Evolutionary conservation across 2,113 vertebrate species (phyloP).

Genomic region (Platysternon megacephalum): DNA sequence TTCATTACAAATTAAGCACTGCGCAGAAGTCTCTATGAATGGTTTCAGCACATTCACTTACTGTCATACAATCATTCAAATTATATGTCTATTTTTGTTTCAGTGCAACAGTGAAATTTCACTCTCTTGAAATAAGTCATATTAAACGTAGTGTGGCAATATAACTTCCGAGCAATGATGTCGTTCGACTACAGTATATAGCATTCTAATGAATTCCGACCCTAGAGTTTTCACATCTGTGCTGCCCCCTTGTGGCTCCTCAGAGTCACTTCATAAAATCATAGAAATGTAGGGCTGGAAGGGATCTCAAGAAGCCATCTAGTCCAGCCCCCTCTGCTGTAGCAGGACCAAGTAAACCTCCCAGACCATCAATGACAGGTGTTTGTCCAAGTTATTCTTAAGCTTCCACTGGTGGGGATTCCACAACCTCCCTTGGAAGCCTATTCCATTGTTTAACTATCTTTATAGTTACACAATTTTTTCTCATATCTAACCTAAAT

Average conservation of each 20-base stretch:
- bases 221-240: background rate
- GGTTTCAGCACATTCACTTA: background rate
- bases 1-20: too few species aligned
- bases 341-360: too few species aligned
- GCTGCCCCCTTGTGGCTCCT: background rate
- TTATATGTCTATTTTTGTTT: background rate
- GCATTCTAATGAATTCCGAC: rapidly evolving
- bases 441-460: too few species aligned
- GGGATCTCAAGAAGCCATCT: background rate
- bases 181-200: background rate
- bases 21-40: background rate
- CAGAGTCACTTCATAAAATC: background rate
- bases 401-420: too few species aligned
- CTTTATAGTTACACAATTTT: too few species aligned
- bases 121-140: background rate
- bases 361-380: too few species aligned
- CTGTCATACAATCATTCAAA: background rate
- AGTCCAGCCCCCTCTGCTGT: background rate
- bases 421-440: too few species aligned
- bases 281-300: background rate
- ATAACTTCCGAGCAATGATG: background rate
- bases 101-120: background rate
- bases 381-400: too few species aligned
- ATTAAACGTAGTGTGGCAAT: background rate
- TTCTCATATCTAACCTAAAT: too few species aligned